Base-by-base conservation (phyloP, 2,113 vertebrate genomes). In the Sakesphorus luctuosus region DNA sequence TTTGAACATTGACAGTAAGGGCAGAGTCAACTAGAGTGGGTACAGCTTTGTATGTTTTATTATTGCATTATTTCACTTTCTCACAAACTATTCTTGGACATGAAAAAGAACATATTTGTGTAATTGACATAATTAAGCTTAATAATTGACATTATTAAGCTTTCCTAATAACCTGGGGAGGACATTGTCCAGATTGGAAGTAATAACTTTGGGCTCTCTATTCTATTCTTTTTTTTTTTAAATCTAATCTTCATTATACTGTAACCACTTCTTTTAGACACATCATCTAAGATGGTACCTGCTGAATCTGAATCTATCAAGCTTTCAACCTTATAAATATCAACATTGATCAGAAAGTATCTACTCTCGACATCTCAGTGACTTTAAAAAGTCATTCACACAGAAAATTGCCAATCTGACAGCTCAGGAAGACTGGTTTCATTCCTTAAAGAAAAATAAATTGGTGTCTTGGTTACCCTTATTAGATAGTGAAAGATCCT, bases 361-460 rank as follows among this genome's bases (percentile, higher is more conserved):
- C 56, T 78, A 61, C 49, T 84, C 11, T 84, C 31, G 72, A 36
- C 29, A 89, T 84, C 61, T 95, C 80, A 78, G 84, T 78, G 61
- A 85, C 56, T 86, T 96, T 93, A 31, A 78, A 67, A 93, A 65
- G 76, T 89, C 80, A 90, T 93, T 96, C 83, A 47, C 47, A 89
- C 20, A 67, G 65, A 92, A 95, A 96, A 95, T 67, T 89, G 76
- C 26, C 59, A 94, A 77, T 95, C 68, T 86, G 68, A 94, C 67
- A 89, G 76, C 72, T 89, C 55, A 84, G 59, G 56, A 93, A 93
- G 67, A 71, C 67, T 55, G 16, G 47, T 84, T 90, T 93, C 33
- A 35, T 59, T 94, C 90, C 12, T 25, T 52, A 86, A 88, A 76
- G 76, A 65, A 94, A 94, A 85, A 89, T 77, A 93, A 93, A 88